Conservation (phyloP, 1,140 invertebrate genomes). For the Macrotrachela quadricornifera region DNA sequence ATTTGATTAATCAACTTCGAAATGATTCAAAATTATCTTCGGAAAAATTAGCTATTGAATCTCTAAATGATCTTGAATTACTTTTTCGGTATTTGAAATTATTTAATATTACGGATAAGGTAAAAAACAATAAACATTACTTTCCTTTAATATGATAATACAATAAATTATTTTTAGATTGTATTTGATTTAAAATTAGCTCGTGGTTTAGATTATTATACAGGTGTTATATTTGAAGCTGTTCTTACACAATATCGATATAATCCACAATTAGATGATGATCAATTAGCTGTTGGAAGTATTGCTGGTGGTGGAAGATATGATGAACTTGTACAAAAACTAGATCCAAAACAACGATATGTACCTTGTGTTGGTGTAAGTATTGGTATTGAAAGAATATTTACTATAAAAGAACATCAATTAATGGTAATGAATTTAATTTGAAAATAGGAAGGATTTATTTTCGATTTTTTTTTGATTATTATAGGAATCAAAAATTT, state of each 20-base stretch:
- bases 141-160: too few relatives aligned
- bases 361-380: slow-evolving; percentile 94
- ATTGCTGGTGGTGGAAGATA: slow-evolving; percentile 92
- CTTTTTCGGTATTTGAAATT: slow-evolving; percentile 64
- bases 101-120: slow-evolving; percentile 35
- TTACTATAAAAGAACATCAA: slow-evolving; percentile 69
- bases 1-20: slow-evolving; percentile 49
- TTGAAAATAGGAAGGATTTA: too few relatives aligned
- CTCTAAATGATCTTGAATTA: slow-evolving; percentile 51
- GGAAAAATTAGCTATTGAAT: slow-evolving; percentile 35
- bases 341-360: slow-evolving; percentile 55
- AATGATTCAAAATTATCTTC: slow-evolving; percentile 43
- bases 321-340: slow-evolving; percentile 92
- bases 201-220: slow-evolving; percentile 94
- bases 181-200: slow-evolving; percentile 82
- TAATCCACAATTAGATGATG: slow-evolving; percentile 27
- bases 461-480: too few relatives aligned
- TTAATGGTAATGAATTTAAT: too few relatives aligned
- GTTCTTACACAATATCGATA: slow-evolving; percentile 38
- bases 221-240: slow-evolving; percentile 93
- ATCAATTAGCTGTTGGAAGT: slow-evolving; percentile 47
- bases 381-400: slow-evolving; percentile 87
- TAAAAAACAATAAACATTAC: slow-evolving; percentile 8
- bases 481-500: slow-evolving; percentile 22
- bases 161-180: too few relatives aligned